A percentile compares a stretch with the other conserved stretches of the same genome.
Evolutionary conservation across 2,888 invertebrate genomes (phyloP).

Genomic region (Caenorhabditis doughertyi): DNA sequence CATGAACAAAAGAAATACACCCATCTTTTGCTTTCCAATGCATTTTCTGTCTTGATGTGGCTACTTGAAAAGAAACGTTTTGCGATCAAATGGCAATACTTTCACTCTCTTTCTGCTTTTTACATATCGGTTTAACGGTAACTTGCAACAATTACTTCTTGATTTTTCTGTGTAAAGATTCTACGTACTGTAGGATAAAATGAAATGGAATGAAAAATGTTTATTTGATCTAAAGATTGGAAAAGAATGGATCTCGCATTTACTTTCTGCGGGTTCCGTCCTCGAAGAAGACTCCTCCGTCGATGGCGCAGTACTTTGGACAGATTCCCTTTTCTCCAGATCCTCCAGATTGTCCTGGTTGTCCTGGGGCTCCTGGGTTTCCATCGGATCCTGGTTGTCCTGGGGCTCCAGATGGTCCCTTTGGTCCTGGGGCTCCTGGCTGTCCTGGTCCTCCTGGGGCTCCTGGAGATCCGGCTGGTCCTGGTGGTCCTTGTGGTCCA

Average conservation of each 20-base stretch:
- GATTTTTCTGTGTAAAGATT: background rate
- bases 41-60: slow-evolving; percentile 12
- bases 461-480: slow-evolving; percentile 70
- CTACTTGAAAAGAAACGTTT: slow-evolving; percentile 10
- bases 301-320: slow-evolving; percentile 81
- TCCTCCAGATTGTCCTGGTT: slow-evolving; percentile 70
- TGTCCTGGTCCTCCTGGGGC: slow-evolving; percentile 66
- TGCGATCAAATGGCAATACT: slow-evolving; percentile 24
- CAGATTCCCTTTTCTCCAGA: slow-evolving; percentile 80
- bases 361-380: slow-evolving; percentile 73
- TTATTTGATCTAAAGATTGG: slow-evolving; percentile 13
- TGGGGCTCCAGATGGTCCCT: slow-evolving; percentile 70
- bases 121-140: background rate
- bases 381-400: slow-evolving; percentile 74
- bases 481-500: slow-evolving; percentile 68
- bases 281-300: slow-evolving; percentile 82
- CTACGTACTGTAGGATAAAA: slow-evolving; percentile 7
- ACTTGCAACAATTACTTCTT: background rate
- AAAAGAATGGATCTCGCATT: slow-evolving; percentile 11
- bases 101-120: slow-evolving; percentile 4
- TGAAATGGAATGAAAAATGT: slow-evolving; percentile 31
- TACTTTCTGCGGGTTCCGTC: slow-evolving; percentile 76
- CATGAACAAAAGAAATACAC: background rate
- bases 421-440: slow-evolving; percentile 71
- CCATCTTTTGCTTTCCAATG: background rate